Base-by-base conservation (phyloP, 2,888 invertebrate genomes). In the Lasioglossum zephyrum region DNA sequence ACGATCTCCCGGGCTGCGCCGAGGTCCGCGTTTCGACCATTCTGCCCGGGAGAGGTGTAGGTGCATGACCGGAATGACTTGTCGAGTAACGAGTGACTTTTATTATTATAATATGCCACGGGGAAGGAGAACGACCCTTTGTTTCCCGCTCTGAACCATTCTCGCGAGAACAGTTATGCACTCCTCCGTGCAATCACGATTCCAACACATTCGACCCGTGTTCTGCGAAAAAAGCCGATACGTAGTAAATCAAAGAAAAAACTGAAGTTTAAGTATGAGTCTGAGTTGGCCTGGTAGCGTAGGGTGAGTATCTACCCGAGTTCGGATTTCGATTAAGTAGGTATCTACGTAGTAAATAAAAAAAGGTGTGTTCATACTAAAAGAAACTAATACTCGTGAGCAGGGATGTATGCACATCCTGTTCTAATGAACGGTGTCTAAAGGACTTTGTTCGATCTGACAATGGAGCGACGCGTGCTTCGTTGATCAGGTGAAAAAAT, bases 1-100 rank as follows among this genome's bases (percentile, higher is more conserved):
- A 87, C 84, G 85, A 88, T 70, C 85, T 63, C 85, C 86, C 86
- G 88, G 88, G 82, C n/a, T 89, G 84, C 86, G 88, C 85, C 86
- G 86, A 85, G 77, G 85, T 81, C 79, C 86, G 76, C 79, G 78
- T 81, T 77, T 82, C 47, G 82, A 44, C 78, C 85, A 73, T 77
- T 78, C 76, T 77, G 77, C 75, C 76, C n/a, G 57, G n/a, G 85
- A 90, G 88, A 92, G 88, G 89, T 92, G 88, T 90, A 91, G 89
- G 89, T 89, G 87, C 89, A 84, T 60, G 87, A 87, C 87, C 88
- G 79, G 87, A 89, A 87, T 87, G 80, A 89, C 85, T 88, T 73
- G 82, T 86, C 88, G 79, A 85, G 81, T 76, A 81, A 82, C 79
- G 81, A 82, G 73, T 70, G 84, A 87, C 85, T 87, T 90, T 90